phyloP scores from a whole-genome alignment of 2,888 invertebrate species.

The Erebia ligea region DNA sequence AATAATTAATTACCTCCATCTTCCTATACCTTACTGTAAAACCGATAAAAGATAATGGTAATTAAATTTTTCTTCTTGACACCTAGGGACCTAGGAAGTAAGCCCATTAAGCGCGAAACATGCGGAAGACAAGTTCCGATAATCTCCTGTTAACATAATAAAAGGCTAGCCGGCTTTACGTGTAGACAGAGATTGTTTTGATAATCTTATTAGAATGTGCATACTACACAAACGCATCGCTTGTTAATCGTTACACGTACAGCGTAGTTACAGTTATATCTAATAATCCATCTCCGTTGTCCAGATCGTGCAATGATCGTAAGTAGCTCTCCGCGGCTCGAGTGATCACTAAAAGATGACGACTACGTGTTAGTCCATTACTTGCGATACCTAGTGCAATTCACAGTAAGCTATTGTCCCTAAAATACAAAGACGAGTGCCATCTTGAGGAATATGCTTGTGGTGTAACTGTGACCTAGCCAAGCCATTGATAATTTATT shows the following conservation, averaged over 20 bases:
- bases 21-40: too few species aligned
- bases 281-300: conserved; percentile 58
- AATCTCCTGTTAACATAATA: conserved; percentile 6
- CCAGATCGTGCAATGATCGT: conserved; percentile 47
- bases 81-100: not conserved
- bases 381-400: not conserved
- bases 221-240: conserved; percentile 17
- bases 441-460: not conserved
- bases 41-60: too few species aligned
- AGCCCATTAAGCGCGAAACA: not conserved
- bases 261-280: conserved; percentile 65
- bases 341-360: conserved; percentile 19
- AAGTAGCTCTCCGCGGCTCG: conserved; percentile 25
- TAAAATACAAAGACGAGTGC: not conserved
- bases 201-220: conserved; percentile 9
- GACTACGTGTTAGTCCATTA: conserved; percentile 5
- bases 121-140: not conserved
- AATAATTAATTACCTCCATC: too few species aligned
- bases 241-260: conserved; percentile 59
- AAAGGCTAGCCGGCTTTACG: conserved; percentile 8
- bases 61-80: not conserved
- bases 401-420: conserved; percentile 4
- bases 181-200: conserved; percentile 13
- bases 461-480: not conserved
- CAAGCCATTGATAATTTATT: too few species aligned